Conservation (phyloP, 23 tunicate species). For the Phallusia fumigata region DNA sequence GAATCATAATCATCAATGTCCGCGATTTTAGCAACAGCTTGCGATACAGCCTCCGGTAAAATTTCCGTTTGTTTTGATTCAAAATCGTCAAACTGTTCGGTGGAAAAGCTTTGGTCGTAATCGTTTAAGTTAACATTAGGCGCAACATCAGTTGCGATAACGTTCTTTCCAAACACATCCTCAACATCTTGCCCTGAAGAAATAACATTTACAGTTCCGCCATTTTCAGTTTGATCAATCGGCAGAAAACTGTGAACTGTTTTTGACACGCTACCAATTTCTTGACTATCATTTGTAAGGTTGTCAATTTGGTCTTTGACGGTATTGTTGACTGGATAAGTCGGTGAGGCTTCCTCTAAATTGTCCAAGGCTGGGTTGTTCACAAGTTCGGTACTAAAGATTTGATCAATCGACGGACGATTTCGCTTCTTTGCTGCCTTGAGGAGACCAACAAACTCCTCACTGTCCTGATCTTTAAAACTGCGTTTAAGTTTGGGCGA, state of each 20-base stretch:
- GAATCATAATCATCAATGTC: background rate
- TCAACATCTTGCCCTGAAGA: background rate
- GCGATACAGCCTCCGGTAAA: background rate
- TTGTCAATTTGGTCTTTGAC: background rate
- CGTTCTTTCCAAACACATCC: background rate
- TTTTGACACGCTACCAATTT: too few relatives aligned
- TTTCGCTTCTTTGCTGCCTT: background rate
- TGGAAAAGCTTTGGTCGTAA: background rate
- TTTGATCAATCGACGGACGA: background rate
- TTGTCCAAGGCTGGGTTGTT: too few relatives aligned
- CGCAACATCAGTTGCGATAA: background rate
- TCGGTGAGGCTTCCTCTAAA: background rate
- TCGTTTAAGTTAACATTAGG: background rate
- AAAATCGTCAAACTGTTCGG: background rate
- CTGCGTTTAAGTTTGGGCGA: constrained; percentile 2
- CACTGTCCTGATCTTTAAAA: background rate
- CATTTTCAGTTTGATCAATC: background rate
- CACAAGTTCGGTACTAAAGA: background rate
- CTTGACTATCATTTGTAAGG: background rate
- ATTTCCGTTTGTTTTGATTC: background rate
- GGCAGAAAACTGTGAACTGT: too few relatives aligned
- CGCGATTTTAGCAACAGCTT: background rate
- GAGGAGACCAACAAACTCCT: background rate
- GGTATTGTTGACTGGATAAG: background rate
- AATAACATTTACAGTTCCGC: background rate